Conservation (phyloP, 2,888 invertebrate genomes). For the Agrochola circellaris region DNA sequence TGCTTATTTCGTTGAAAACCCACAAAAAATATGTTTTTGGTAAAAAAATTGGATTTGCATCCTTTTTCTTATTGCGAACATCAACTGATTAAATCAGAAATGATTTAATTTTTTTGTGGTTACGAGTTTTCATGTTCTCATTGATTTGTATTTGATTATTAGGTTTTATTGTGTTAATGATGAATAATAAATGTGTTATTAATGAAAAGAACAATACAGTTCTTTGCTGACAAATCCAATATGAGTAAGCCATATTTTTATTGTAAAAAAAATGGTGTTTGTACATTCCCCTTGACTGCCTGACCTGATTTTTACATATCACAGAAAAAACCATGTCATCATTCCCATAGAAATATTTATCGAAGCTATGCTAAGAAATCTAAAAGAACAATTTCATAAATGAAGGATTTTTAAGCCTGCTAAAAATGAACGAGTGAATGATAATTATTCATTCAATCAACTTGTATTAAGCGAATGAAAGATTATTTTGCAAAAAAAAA, state of each 20-base stretch:
- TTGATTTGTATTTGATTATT: slow-evolving; percentile 27
- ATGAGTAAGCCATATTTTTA: background rate
- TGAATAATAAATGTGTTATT: slow-evolving; percentile 27
- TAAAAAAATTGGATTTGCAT: background rate
- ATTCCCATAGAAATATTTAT: slow-evolving; percentile 30
- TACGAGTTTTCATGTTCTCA: slow-evolving; percentile 28
- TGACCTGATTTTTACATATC: slow-evolving; percentile 65
- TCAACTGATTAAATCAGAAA: background rate
- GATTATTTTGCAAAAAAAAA: slow-evolving; percentile 33
- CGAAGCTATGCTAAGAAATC: slow-evolving; percentile 14
- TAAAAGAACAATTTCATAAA: slow-evolving; percentile 11
- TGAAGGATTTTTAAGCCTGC: slow-evolving; percentile 6
- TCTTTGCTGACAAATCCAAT: slow-evolving; percentile 11
- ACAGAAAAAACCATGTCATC: slow-evolving; percentile 50
- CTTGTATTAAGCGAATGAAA: slow-evolving; percentile 17
- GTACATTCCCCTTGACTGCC: slow-evolving; percentile 30
- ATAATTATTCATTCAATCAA: slow-evolving; percentile 27
- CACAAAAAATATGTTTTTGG: slow-evolving; percentile 35
- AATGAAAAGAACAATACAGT: slow-evolving; percentile 2
- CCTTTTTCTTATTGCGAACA: background rate
- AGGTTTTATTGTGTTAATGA: slow-evolving; percentile 31
- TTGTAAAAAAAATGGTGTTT: slow-evolving; percentile 13
- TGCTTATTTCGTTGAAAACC: slow-evolving; percentile 61
- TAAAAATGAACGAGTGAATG: slow-evolving; percentile 36
- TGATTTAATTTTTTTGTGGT: slow-evolving; percentile 25